Evolutionary conservation across 2,888 invertebrate genomes (phyloP).

Genomic region (Himalopsyche tibetana): DNA sequence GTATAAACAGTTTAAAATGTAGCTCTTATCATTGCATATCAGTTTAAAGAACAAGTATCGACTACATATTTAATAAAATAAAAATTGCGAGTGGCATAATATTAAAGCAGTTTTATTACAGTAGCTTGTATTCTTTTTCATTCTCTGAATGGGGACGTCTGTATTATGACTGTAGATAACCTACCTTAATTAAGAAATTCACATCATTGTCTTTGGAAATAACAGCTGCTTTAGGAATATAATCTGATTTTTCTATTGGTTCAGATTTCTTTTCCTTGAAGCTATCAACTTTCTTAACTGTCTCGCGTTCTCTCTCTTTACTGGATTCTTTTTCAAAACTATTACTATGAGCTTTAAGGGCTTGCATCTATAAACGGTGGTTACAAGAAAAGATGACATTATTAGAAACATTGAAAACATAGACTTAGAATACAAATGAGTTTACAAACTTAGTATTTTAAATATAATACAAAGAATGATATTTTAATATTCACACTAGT

Average conservation of each 20-base stretch:
- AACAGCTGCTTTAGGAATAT: constrained; percentile 55
- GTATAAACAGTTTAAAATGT: no score
- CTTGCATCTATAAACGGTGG: constrained; percentile 74
- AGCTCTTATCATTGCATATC: no score
- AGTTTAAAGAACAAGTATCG: no score
- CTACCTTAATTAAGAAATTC: constrained; percentile 76
- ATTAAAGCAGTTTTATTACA: no score
- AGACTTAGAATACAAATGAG: not conserved
- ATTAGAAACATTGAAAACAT: constrained; percentile 49
- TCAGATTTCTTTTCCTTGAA: constrained; percentile 66
- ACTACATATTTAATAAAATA: no score
- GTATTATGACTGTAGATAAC: not conserved
- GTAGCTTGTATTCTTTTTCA: no score
- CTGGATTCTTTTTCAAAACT: constrained; percentile 77
- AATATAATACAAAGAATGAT: not conserved
- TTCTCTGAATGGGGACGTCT: no score
- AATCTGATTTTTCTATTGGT: not conserved
- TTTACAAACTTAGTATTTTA: not conserved
- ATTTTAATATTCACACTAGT: not conserved
- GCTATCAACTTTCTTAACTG: constrained; percentile 74
- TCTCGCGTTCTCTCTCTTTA: constrained; percentile 72
- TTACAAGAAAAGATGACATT: constrained; percentile 46
- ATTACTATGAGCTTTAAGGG: constrained; percentile 75
- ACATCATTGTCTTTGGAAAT: constrained; percentile 73
- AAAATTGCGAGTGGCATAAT: no score